Evolutionary conservation across 2,888 invertebrate species (phyloP).

Genomic region (Glyphotaelius pellucidus): DNA sequence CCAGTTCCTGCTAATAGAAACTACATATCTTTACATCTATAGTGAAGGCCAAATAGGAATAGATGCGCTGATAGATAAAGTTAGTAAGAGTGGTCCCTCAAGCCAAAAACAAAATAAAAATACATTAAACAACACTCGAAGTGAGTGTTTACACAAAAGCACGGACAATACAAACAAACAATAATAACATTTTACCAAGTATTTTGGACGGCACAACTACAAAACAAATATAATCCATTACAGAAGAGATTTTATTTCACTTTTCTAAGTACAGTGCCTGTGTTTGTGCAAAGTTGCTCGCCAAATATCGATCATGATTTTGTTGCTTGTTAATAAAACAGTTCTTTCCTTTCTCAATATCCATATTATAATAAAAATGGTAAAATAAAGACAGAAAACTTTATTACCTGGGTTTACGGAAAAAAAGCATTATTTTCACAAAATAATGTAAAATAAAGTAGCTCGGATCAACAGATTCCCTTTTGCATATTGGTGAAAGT

Average conservation of each 20-base stretch:
- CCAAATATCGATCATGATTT: conserved; percentile 9
- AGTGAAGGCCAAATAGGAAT: conserved; percentile 59
- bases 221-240: conserved; percentile 44
- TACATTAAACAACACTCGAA: conserved; percentile 59
- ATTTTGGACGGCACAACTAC: conserved; percentile 65
- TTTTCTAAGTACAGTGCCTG: background rate
- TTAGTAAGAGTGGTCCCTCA: conserved; percentile 67
- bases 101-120: conserved; percentile 64
- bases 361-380: no score
- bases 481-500: background rate
- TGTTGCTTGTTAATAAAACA: conserved; percentile 9
- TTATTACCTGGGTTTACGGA: no score
- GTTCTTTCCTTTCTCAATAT: background rate
- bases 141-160: conserved; percentile 42
- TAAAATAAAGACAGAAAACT: no score
- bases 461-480: no score
- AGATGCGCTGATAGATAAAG: conserved; percentile 66
- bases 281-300: conserved; percentile 15
- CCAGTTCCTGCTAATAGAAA: conserved; percentile 34
- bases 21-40: conserved; percentile 48
- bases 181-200: conserved; percentile 40
- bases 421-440: background rate
- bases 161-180: conserved; percentile 45
- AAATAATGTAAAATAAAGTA: background rate
- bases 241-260: background rate